Conservation (phyloP, 2,113 vertebrate species). For the Sturnus vulgaris region DNA sequence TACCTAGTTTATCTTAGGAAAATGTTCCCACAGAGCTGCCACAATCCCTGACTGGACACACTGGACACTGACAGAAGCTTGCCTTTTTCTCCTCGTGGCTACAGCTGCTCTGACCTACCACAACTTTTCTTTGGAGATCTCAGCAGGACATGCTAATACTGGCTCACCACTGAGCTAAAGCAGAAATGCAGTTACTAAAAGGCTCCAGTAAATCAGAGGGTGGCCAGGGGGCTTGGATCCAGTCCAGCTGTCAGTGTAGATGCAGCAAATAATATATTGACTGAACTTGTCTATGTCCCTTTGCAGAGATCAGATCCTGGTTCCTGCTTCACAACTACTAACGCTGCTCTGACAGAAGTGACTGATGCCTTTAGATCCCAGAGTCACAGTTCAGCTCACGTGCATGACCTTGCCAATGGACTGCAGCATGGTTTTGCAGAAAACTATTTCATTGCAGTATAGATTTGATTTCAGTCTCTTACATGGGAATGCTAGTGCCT, state of each 20-base stretch:
- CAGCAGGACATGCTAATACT: background rate
- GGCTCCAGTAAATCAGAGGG: background rate
- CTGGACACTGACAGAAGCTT: background rate
- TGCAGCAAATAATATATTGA: background rate
- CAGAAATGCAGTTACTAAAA: background rate
- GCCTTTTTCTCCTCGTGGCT: background rate
- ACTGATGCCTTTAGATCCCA: slow-evolving; percentile 26
- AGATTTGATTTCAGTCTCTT: background rate
- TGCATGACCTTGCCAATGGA: slow-evolving; percentile 11
- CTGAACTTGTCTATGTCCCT: background rate
- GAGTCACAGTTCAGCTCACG: slow-evolving; percentile 16
- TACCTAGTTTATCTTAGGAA: background rate
- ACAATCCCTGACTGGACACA: background rate
- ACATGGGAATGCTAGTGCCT: background rate
- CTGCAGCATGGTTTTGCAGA: background rate
- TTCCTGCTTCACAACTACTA: slow-evolving; percentile 13
- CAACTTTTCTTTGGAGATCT: background rate
- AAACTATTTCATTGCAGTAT: slow-evolving; percentile 8
- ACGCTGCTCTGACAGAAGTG: slow-evolving; percentile 20
- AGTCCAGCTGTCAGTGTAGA: background rate
- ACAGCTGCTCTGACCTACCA: background rate
- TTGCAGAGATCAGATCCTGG: background rate
- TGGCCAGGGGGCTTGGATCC: background rate
- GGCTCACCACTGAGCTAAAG: background rate
- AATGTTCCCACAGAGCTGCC: background rate